These are phyloP conservation scores for Trichogramma pretiosum DNA, from an alignment of 1,140 invertebrate species.

Conservation along the genomic window DNA sequence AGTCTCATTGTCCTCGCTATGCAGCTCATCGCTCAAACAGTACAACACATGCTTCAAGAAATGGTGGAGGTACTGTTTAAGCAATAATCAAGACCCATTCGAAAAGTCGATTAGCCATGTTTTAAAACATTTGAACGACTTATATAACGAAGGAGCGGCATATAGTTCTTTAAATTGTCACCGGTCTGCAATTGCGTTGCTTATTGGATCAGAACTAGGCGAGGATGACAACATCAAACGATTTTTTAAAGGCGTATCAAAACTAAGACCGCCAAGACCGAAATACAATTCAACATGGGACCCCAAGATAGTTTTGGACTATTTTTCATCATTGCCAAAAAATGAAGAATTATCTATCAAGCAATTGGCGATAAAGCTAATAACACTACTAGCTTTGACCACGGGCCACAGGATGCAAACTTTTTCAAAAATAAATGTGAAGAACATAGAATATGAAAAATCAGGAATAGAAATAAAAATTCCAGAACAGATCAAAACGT, in stretches of 20 bases:
- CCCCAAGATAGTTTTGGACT: conserved; percentile 18
- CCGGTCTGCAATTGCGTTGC: conserved; percentile 9
- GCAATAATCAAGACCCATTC: background rate
- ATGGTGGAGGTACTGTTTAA: conserved; percentile 7
- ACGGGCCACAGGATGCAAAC: background rate
- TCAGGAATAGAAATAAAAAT: background rate
- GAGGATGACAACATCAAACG: conserved; percentile 16
- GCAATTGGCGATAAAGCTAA: background rate
- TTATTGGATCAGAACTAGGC: conserved; percentile 13
- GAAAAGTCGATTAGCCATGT: background rate
- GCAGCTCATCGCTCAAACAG: background rate
- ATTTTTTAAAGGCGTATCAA: conserved; percentile 22
- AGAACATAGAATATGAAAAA: background rate
- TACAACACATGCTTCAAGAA: conserved; percentile 4
- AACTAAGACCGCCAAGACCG: conserved; percentile 17
- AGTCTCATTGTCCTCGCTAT: background rate
- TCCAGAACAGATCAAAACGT: background rate
- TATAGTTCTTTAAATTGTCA: conserved; percentile 1
- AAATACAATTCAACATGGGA: conserved; percentile 24
- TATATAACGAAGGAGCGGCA: background rate
- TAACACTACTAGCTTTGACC: background rate
- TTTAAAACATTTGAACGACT: conserved; percentile 10
- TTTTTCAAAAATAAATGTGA: background rate
- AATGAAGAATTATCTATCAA: background rate
- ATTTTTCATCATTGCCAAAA: background rate